Evolutionary conservation across 1,140 invertebrate genomes (phyloP).

Genomic region (Drosophila lowei): DNA sequence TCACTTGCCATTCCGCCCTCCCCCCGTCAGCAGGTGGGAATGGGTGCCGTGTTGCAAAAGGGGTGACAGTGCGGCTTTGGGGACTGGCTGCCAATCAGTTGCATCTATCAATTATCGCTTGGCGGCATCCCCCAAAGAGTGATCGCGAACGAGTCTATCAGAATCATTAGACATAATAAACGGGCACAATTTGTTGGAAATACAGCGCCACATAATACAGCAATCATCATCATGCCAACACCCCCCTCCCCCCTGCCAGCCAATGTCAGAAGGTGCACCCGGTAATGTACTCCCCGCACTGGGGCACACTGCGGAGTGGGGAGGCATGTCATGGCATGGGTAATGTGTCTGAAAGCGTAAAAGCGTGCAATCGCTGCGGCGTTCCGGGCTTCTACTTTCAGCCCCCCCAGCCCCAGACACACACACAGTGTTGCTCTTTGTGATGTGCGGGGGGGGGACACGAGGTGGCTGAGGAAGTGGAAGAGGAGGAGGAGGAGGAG

Average conservation of each 20-base stretch:
- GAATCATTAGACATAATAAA: slow-evolving; percentile 71
- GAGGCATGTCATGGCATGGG: slow-evolving; percentile 32
- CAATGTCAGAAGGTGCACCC: slow-evolving; percentile 56
- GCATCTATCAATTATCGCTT: slow-evolving; percentile 63
- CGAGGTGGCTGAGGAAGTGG: too few species aligned
- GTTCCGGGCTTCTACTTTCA: slow-evolving; percentile 51
- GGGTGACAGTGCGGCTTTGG: not conserved
- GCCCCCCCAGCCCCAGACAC: slow-evolving; percentile 1
- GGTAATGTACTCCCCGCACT: slow-evolving; percentile 23
- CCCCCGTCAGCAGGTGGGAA: not conserved
- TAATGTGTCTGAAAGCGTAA: slow-evolving; percentile 83
- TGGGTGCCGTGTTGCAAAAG: not conserved
- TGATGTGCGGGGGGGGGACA: slow-evolving; percentile 21
- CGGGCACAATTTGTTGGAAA: slow-evolving; percentile 69
- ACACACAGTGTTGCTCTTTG: slow-evolving; percentile 54
- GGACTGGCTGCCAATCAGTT: slow-evolving; percentile 54
- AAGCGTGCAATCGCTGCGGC: slow-evolving; percentile 79
- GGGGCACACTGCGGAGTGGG: too few species aligned
- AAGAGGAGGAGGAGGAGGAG: slow-evolving; percentile 5
- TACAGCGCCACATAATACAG: slow-evolving; percentile 74
- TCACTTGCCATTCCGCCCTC: slow-evolving; percentile 10
- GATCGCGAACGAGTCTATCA: slow-evolving; percentile 16
- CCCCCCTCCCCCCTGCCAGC: not conserved
- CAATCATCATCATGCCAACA: slow-evolving; percentile 53
- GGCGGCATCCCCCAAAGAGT: not conserved